Percentiles rank a stretch among this genome's conserved stretches.
phyloP scores from a whole-genome alignment of 2,113 vertebrate genomes.

The Bothrops jararaca region DNA sequence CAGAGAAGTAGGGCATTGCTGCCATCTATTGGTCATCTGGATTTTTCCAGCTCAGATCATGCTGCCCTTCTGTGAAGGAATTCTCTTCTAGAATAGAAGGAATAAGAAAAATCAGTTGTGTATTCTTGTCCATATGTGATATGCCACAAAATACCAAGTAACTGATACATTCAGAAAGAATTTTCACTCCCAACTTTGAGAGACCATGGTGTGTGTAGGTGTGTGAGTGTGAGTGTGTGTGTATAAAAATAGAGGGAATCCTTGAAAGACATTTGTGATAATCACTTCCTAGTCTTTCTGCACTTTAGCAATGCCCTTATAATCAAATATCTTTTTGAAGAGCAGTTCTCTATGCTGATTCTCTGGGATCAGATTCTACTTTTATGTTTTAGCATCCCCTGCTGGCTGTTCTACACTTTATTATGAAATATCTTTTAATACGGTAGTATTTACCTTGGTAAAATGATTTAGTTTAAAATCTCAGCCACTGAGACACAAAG shows the following conservation, averaged over 20 bases:
- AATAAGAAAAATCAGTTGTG: not conserved
- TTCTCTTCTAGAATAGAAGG: not conserved
- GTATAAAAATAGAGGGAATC: not conserved
- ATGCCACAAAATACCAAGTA: not conserved
- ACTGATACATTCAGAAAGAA: not conserved
- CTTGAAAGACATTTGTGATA: not conserved
- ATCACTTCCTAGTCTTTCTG: not conserved
- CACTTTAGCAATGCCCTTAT: not conserved
- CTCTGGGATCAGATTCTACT: not conserved
- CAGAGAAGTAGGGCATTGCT: not conserved
- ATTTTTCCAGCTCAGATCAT: not conserved
- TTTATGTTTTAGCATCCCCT: constrained; percentile 7
- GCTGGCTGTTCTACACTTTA: not conserved
- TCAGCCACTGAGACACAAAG: not conserved
- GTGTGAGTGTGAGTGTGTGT: not conserved
- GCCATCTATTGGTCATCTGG: not conserved
- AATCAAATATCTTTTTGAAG: not conserved
- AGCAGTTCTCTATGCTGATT: not conserved
- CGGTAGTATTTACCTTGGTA: not conserved
- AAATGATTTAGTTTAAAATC: not conserved
- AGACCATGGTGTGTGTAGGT: not conserved
- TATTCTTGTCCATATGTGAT: not conserved
- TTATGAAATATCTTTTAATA: not conserved
- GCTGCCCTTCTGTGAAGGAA: not conserved
- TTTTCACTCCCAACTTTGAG: not conserved